Evolutionary conservation across 1,140 invertebrate genomes (phyloP), one percentile per base, ranked within the genome.

Genomic region (Lethocerus indicus): DNA sequence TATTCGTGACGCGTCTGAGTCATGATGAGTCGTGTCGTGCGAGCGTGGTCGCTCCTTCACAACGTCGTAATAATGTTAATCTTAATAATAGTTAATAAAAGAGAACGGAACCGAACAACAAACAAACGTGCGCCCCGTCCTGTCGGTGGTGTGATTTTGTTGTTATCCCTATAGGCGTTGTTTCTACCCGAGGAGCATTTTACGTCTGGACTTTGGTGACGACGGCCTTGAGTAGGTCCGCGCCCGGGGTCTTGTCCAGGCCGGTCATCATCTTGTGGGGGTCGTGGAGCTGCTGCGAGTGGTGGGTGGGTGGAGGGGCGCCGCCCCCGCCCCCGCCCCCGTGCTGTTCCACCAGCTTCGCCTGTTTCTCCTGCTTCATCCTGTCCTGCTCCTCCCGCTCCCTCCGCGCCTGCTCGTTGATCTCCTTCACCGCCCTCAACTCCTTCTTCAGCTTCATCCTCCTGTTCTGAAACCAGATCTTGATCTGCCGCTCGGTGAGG

Each of bases 371-470:
- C 59, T 87, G 84, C 66, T 89, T 89, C 72, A 88, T 82, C 63
- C 83, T 74, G 58, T 90, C 86, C 61, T 90, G 86, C 62, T 92
- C 88, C 62, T 90, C 87, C 29, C 87, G 72, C 60, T 92, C 88
- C 49, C 87, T 72, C 59, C 87, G 72, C 47, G 87, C 87, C 64
- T 92, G 87, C 62, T 93, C 88, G 71, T 93, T 92, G 60, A 91
- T 92, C 67, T 92, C 88, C 62, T 92, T 92, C 12, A 92, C 87
- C 13, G 88, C 88, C 40, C 87, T 71, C 49, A 92, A 65, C 62
- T 93, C 89, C 61, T 96, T 96, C 74, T 97, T 97, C 66, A 95
- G 76, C 67, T 97, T 97, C 92, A 97, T 97, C 61, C 92, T 76
- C 49, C 92, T 74, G 67, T 95, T 95, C 67, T 95, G 90, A 68